Base-by-base conservation (phyloP, 2,113 vertebrate species). In the Struthidea cinerea region DNA sequence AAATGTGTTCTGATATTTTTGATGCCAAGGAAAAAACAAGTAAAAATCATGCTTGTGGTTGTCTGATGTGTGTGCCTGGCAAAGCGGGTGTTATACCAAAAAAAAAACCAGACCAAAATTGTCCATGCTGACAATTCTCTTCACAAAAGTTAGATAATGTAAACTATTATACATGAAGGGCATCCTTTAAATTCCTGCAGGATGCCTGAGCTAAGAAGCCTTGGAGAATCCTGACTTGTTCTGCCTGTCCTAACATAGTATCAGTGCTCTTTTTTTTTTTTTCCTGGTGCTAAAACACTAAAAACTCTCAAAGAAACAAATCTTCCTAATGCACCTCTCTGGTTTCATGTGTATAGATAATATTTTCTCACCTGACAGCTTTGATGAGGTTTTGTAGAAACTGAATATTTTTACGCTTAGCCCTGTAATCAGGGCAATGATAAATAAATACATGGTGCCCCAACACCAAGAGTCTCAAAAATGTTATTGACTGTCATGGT, bases 91-190 rank as follows among this genome's bases (percentile, higher is more conserved):
- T 73, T 49, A 28, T 13, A 49, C 3, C 1, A 46, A 52, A 73
- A 53, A 11, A 8, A 11, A 26, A 26, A 0, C 1, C 8, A 44
- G 26, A n/a, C 7, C 22, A 13, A 55, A 41, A 77, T 26, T 61
- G 13, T 52, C 24, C 59, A 32, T 57, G 16, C 9, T 42, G 46
- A 11, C 10, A 69, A n/a, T 49, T 89, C 4, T 73, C 12, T 77
- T 74, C 32, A 74, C 57, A 30, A 56, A 73, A 90, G 11, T 41
- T 42, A 42, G 35, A 17, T 78, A 53, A 55, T 59, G 26, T 27
- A 42, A 55, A 22, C 1, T 52, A 17, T 55, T 70, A n/a, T 7
- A 21, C 0, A 2, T 69, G 46, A 84, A 46, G 32, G 13, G 11
- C 2, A 11, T 77, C 42, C 11, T 81, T 85, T 65, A 84, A 69